Evolutionary conservation across 1,140 invertebrate species (phyloP), one percentile per base, ranked within the genome.

Genomic region (Daktulosphaira vitifoliae): DNA sequence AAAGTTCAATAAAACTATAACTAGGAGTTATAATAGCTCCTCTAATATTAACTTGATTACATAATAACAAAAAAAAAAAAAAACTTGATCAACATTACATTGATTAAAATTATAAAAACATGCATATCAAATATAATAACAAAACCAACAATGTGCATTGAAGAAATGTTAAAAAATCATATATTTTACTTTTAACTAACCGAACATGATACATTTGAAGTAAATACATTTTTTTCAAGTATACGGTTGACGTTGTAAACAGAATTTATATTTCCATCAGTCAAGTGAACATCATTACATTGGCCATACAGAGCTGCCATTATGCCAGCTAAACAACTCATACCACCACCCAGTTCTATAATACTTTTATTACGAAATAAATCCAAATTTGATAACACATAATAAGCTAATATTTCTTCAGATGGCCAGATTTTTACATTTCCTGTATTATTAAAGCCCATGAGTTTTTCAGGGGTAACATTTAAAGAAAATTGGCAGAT

Each of bases 381-480:
- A 3, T 78, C 68, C 39, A 79, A 74, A 73, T 91, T 85, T 68
- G 81, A 80, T 37, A 89, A 75, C 66, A 85, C 79, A 73, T 88
- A 86, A 70, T 86, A 85, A 2, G 87, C 81, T 25, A 93, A 73
- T 8, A 90, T 85, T 75, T 92, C 89, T 75, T 92, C 90, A 4
- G 89, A 90, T 9, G 89, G 89, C 90, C 90, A 93, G 2, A 92
- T 83, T 76, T 89, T 90, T 3, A 92, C 82, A 75, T 92, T 92
- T n/a, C 90, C 90, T 1, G 90, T 93, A 70, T 92, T 92, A 73
- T 93, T 91, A 76, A 91, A 92, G 1, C 89, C 89, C 73, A 85
- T 84, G 22, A 92, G 75, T 70, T 87, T 83, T 69, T 79, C 81
- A 3, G 84, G 82, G 0, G 84, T 85, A 69, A 85, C 81, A 20